Evolutionary conservation across 2,797 vertebrate species (phyloP), one percentile per base, ranked within the genome.

Genomic region (Lepilemur ruficaudatus): DNA sequence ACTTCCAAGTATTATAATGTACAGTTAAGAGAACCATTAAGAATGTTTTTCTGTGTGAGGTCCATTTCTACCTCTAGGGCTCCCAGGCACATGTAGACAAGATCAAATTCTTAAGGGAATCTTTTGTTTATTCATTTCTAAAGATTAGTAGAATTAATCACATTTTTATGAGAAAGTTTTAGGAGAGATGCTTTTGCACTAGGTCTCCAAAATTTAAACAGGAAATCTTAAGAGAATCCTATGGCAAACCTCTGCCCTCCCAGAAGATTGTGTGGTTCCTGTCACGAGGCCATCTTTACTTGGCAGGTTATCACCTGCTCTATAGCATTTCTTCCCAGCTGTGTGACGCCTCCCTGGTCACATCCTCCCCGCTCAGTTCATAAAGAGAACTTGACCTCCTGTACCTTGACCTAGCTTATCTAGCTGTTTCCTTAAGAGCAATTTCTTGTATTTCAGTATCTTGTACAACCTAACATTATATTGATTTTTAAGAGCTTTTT

Each of bases 401-500:
- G n/a, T 35, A 65, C 52, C 78, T 59, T 91, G 86, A 79, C 95
- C 89, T 65, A 94, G 14, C 20, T 86, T 86, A 43, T 63, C 59
- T 89, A 78, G 52, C 86, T 93, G 72, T 90, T 96, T 93, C 50
- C 91, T 95, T 73, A 92, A 96, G 75, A 96, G 89, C 38, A 90
- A 88, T 90, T 94, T 81, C 83, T 93, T 94, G 22, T 90, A 96
- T 93, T 93, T 81, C 55, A 70, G 87, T 52, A 65, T 92, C 93
- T 95, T 89, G 63, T 63, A 90, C 70, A 90, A 93, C 76, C 89
- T 96, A 81, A 75, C 82, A 97, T 96, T 93, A 92, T 86, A 96
- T 85, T 84, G 94, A 96, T 94, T 96, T 97, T 96, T 88, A 93
- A 95, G 92, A 97, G 65, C 50, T 61, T 87, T 96, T 97, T 96